Base-by-base conservation (phyloP, 2,888 invertebrate species). In the Meandrusa payeni region DNA sequence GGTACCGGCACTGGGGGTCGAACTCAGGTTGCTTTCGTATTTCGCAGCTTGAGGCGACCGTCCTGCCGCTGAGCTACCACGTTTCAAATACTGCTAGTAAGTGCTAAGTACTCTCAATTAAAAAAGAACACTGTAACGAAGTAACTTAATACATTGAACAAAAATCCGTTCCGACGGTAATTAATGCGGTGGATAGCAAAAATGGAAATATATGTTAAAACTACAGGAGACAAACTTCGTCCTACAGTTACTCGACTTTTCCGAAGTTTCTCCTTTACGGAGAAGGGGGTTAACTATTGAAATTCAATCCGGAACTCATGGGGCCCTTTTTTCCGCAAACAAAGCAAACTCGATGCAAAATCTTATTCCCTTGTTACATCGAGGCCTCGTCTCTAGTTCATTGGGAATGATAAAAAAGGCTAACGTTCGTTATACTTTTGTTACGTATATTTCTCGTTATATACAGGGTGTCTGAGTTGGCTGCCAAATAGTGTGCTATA, bases 401-500 rank as follows among this genome's bases (percentile, higher is more conserved):
- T 57, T 61, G 57, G 61, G 49, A 59, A 53, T 64, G 63, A 65
- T 65, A 69, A 64, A 70, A 66, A 15, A 62, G 50, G 47, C 51
- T 46, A 66, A 69, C 57, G 66, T 68, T 69, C 63, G 67, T 74
- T 61, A n/a, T n/a, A n/a, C n/a, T n/a, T n/a, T n/a, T n/a, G n/a
- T n/a, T n/a, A n/a, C 60, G 64, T 64, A 65, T 59, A 61, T 56
- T 57, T 61, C 55, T 58, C 59, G 51, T 48, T 57, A 61, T 69
- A 57, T 54, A 26, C 46, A 43, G 57, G 54, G 58, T 59, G 61
- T 59, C 61, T 58, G 61, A 50, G 51, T 51, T 54, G 61, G 62
- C 74, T 83, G 85, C 83, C 83, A 82, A 85, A 82, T 82, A 67
- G 75, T 63, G 60, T 73, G 62, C 69, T 73, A 77, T 78, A 78